phyloP scores from a whole-genome alignment of 1,140 invertebrate genomes.

The Panagrolaimus sp. region DNA sequence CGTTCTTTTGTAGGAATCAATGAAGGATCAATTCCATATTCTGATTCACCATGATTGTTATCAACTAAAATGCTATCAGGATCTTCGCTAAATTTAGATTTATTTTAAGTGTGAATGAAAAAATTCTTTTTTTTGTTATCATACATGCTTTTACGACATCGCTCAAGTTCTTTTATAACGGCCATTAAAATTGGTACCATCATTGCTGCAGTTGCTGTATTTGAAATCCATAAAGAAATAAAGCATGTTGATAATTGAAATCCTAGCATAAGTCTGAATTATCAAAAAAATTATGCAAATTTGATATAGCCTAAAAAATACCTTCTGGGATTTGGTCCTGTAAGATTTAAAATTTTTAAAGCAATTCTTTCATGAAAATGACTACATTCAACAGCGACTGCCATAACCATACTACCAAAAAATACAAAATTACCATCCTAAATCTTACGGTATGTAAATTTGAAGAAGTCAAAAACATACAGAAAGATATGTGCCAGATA shows the following conservation, averaged over 20 bases:
- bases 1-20: neutral
- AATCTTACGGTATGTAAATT: slow-evolving; percentile 18
- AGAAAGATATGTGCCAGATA: neutral
- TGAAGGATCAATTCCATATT: neutral
- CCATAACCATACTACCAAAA: slow-evolving; percentile 69
- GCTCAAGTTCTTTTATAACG: slow-evolving; percentile 45
- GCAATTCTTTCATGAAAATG: slow-evolving; percentile 77
- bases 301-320: slow-evolving; percentile 14
- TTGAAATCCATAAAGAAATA: slow-evolving; percentile 61
- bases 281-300: neutral
- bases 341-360: slow-evolving; percentile 63
- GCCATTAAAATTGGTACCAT: slow-evolving; percentile 49
- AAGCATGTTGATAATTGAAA: slow-evolving; percentile 34
- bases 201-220: slow-evolving; percentile 54
- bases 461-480: neutral
- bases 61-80: neutral
- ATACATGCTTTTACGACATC: slow-evolving; percentile 21
- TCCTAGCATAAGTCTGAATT: slow-evolving; percentile 42
- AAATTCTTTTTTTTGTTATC: too few species aligned
- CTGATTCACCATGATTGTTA: neutral
- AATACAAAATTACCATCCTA: slow-evolving; percentile 76
- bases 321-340: slow-evolving; percentile 42
- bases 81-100: neutral
- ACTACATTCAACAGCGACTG: slow-evolving; percentile 75
- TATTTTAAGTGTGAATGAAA: too few species aligned